Base-by-base conservation (phyloP, 1,140 invertebrate genomes). In the Drosophila sturtevanti region DNA sequence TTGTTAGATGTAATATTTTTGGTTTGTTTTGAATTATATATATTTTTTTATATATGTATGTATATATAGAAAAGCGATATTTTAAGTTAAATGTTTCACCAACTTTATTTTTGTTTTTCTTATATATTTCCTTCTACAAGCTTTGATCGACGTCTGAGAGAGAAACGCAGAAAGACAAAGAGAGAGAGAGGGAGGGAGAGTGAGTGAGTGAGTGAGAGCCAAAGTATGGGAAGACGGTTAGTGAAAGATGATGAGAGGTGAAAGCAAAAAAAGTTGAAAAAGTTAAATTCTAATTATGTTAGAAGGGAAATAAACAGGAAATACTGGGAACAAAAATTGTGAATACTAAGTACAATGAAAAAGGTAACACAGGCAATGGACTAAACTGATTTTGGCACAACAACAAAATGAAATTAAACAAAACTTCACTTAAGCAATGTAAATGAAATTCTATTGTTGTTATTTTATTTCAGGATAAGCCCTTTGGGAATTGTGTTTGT, bases 261-360 rank as follows among this genome's bases (percentile, higher is more conserved):
- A 18, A 48, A 61, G 41, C 21, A 9, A 18, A 48, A 61, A 76
- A 60, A 76, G 54, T 75, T 51, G 63, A 61, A 68, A 79, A 68
- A 79, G 72, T 70, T 67, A 65, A 63, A 62, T 52, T 73, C 63
- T 81, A 86, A 82, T 86, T 86, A 86, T 86, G 82, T 79, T 86
- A n/a, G 31, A 51, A 68, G 66, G 54, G 16, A 61, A 77, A 58
- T 75, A 64, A 67, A 63, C 59, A 60, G 60, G 48, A 77, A 77
- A 77, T 77, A 77, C 66, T 77, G 74, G 74, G 74, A 77, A 44
- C 48, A 37, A 24, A n/a, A n/a, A n/a, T n/a, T n/a, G 4, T 22
- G 21, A 21, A 21, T 9, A 10, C 4, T n/a, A 48, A 31, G 41
- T 14, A 48, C n/a, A 60, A 22, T 11, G 21, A n/a, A 31, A 31